Base-by-base conservation (phyloP, 1,140 invertebrate species). In the Alviniconcha marisindica region DNA sequence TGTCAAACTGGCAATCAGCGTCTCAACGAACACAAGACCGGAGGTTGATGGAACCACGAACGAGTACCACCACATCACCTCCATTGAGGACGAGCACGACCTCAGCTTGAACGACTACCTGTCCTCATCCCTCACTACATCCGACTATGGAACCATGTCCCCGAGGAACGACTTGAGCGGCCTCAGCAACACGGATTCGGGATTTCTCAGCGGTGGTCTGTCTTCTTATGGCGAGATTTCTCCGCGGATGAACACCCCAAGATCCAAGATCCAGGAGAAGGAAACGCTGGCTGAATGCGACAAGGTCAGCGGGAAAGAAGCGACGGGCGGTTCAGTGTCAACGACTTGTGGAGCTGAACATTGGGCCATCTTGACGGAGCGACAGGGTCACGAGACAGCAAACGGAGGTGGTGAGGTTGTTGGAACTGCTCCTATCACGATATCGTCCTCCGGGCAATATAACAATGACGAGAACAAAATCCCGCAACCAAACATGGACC, bases 141-240 rank as follows among this genome's bases (percentile, higher is more conserved):
- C 63, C 15, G 63, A 69, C 63, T 69, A 69, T 31, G 33, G 63
- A 7, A 69, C 63, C 28, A 69, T 69, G 33, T 69, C 63, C 36
- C 63, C 63, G 1, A 24, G 73, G 12, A 40, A 24, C 14, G 71
- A 74, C 21, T 28, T 33, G 71, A 74, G 40, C 71, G 71, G 71
- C 24, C 15, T 14, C 28, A 63, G 60, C 10, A 10, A 63, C n/a
- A 28, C 15, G 5, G 73, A 76, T 42, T 76, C 73, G 7, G 73
- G 73, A 12, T 76, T 76, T 42, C 73, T 76, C n/a, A 76, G 73
- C n/a, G 73, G 73, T 4, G 40, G 71, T 42, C 40, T 24, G 7
- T 74, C 36, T 40, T 74, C 71, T 10, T 42, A 21, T 42, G 44
- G 44, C 4, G 44, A 51, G 5, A 21, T 33, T 3, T 71, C 36